phyloP scores from a whole-genome alignment of 2,797 vertebrate genomes.

The Halcyon badia region DNA sequence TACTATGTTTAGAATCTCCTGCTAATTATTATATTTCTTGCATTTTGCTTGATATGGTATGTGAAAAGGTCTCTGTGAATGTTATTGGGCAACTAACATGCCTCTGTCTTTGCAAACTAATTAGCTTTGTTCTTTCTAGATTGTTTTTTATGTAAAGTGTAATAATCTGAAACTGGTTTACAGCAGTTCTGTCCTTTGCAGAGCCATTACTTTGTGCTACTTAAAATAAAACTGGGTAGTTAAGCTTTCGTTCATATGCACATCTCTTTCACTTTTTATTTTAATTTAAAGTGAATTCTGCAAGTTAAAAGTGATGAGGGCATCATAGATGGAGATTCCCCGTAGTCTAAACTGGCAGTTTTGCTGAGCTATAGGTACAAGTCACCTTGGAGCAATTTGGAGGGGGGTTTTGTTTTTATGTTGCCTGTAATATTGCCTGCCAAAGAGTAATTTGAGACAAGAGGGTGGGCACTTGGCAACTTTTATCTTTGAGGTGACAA shows the following conservation, averaged over 20 bases:
- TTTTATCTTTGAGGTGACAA: conserved; percentile 78
- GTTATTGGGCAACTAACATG: conserved; percentile 42
- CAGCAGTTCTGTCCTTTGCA: conserved; percentile 63
- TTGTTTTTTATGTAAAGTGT: conserved; percentile 65
- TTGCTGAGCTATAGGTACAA: conserved; percentile 72
- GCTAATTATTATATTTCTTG: conserved; percentile 23
- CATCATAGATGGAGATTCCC: conserved; percentile 75
- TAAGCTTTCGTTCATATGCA: conserved; percentile 52
- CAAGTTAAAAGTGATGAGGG: conserved; percentile 64
- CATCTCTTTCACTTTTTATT: conserved; percentile 18
- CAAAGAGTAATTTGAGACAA: conserved; percentile 72
- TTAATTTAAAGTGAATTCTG: conserved; percentile 76
- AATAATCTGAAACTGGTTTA: conserved; percentile 74
- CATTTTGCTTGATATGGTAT: conserved; percentile 18
- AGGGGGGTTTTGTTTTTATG: conserved; percentile 36
- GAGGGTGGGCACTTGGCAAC: conserved; percentile 64
- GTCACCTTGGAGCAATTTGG: conserved; percentile 65
- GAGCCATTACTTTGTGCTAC: conserved; percentile 32
- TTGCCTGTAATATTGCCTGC: conserved; percentile 41
- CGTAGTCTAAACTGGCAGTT: conserved; percentile 75
- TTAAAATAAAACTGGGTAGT: conserved; percentile 75
- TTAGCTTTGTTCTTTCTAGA: conserved; percentile 71
- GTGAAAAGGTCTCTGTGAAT: conserved; percentile 6
- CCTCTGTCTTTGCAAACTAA: conserved; percentile 72
- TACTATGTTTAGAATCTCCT: neutral